Evolutionary conservation across 2,797 vertebrate genomes (phyloP), one percentile per base, ranked within the genome.

Genomic region (Synaphobranchus kaupii): DNA sequence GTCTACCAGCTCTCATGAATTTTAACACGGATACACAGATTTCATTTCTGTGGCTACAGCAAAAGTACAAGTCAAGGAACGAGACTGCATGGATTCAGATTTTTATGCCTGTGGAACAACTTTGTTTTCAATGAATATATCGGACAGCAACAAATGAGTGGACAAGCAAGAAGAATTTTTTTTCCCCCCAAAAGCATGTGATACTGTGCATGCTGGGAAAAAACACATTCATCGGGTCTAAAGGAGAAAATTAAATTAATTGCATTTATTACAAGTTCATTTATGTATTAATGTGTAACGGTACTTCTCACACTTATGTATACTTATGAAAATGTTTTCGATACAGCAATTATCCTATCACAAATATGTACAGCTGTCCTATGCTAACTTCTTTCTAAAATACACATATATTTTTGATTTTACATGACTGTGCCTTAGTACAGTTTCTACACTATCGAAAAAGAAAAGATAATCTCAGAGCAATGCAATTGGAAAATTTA

Each of bases 121-220:
- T 85, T 92, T 92, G 92, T 93, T 94, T 95, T 93, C 90, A 82
- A 93, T 95, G 93, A 95, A 94, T 95, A 94, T 89, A 94, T 94
- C 94, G 93, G 90, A 82, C 88, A 52, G 88, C 47, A 83, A 83
- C 31, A 84, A 84, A 87, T 86, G 90, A 68, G 31, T 73, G 86
- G 89, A 89, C 84, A 91, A 91, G 66, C 56, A 86, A 92, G 91
- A 89, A 68, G 91, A 87, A 56, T 1, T 56, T 0, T 10, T 56
- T 56, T n/a, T n/a, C n/a, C n/a, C n/a, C n/a, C n/a, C n/a, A n/a
- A n/a, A n/a, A n/a, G n/a, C n/a, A n/a, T n/a, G n/a, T 90, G 87
- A 92, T 91, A 91, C 50, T 25, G 47, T 89, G 66, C 89, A 90
- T 91, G 89, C 90, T 10, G 90, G 89, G 91, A 82, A 66, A 3